Evolutionary conservation across 2,797 vertebrate species (phyloP).

Genomic region (Sebastes glaucus): DNA sequence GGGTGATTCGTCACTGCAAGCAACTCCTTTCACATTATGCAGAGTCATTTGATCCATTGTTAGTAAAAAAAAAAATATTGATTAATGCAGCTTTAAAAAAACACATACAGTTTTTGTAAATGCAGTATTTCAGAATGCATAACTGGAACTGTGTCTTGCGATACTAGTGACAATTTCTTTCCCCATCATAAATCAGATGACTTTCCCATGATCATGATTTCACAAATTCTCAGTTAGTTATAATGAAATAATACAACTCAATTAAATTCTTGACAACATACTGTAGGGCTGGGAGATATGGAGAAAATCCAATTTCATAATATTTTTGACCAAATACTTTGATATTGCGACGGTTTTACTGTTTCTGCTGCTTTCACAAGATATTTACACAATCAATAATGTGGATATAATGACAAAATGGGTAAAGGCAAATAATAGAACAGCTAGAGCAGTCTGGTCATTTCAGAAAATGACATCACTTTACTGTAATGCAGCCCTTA

Average conservation of each 20-base stretch:
- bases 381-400: no score
- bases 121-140: background rate
- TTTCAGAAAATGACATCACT: no score
- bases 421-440: no score
- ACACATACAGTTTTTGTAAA: background rate
- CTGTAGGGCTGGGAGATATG: no score
- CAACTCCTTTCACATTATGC: background rate
- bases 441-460: no score
- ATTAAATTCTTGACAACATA: background rate
- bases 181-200: background rate
- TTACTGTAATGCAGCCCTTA: no score
- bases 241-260: background rate
- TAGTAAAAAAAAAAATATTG: background rate
- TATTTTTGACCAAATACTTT: no score
- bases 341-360: no score
- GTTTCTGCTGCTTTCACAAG: no score
- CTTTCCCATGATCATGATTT: background rate
- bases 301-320: no score
- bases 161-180: background rate
- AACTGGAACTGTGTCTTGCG: background rate
- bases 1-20: background rate
- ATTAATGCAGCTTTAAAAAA: background rate
- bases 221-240: background rate
- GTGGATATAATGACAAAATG: no score
- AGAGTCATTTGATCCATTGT: background rate